phyloP scores from a whole-genome alignment of 2,797 vertebrate species.

The Aplochiton taeniatus region DNA sequence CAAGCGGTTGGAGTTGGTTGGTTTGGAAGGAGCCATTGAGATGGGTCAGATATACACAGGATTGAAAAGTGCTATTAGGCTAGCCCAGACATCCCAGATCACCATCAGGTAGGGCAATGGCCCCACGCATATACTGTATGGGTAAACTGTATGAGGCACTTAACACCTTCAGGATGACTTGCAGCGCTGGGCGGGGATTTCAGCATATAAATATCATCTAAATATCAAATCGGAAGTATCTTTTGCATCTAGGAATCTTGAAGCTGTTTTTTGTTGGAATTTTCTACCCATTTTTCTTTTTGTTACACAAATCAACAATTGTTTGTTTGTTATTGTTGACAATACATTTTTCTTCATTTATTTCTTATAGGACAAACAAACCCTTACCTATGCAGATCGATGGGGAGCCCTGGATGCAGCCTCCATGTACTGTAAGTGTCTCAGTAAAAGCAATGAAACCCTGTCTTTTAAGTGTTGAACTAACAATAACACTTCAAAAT shows the following conservation, averaged over 20 bases:
- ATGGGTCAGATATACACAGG: conserved; percentile 96
- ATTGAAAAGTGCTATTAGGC: conserved; percentile 89
- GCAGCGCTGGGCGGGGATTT: too few species aligned
- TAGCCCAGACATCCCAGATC: conserved; percentile 89
- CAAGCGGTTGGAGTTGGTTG: conserved; percentile 88
- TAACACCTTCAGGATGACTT: background rate
- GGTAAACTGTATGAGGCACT: conserved; percentile 2
- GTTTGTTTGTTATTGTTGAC: conserved; percentile 3
- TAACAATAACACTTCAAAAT: too few species aligned
- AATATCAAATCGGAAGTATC: background rate
- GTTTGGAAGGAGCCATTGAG: conserved; percentile 88
- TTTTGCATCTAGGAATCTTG: background rate
- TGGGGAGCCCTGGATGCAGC: conserved; percentile 95
- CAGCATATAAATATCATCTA: too few species aligned
- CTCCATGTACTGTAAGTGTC: conserved; percentile 86
- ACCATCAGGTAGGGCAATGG: conserved; percentile 79
- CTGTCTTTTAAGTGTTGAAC: too few species aligned
- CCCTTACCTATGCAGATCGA: conserved; percentile 95
- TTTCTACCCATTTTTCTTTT: background rate
- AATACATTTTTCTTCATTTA: background rate
- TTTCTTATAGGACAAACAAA: conserved; percentile 82
- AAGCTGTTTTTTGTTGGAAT: background rate
- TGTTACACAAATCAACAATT: background rate
- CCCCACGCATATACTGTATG: conserved; percentile 29
- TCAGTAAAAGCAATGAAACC: too few species aligned